Percentiles rank a stretch among this genome's conserved stretches.
Conservation (phyloP, 1,140 invertebrate species). For the Drosophila repleta region DNA sequence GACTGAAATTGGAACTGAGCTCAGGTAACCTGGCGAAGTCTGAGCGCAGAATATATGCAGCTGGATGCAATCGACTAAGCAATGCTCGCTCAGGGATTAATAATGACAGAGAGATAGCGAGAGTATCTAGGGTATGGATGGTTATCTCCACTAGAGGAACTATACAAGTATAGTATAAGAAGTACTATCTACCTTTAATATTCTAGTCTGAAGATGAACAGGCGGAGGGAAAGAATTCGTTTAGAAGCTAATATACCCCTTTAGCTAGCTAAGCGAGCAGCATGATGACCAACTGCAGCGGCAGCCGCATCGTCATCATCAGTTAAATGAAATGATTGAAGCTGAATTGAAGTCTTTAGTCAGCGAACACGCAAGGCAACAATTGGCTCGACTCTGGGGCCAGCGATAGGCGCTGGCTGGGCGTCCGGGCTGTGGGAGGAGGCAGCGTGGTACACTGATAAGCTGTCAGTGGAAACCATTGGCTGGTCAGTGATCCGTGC, state of each 20-base stretch:
- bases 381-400: conserved; percentile 55
- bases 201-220: no score
- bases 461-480: conserved; percentile 69
- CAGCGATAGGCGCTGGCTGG: not conserved
- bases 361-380: conserved; percentile 76
- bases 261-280: conserved; percentile 1
- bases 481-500: conserved; percentile 50
- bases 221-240: no score
- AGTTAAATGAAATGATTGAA: conserved; percentile 82
- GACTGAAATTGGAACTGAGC: conserved; percentile 3
- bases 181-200: no score
- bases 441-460: conserved; percentile 53
- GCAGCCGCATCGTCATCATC: conserved; percentile 70
- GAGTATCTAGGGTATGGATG: no score
- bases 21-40: not conserved
- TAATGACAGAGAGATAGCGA: no score
- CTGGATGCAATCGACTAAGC: not conserved
- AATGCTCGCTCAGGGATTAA: not conserved
- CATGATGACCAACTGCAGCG: conserved; percentile 58
- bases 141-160: no score
- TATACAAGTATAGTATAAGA: no score
- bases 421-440: not conserved
- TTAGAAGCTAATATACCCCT: not conserved
- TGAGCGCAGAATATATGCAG: not conserved
- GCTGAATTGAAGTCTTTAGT: conserved; percentile 81